Base-by-base conservation (phyloP, 2,888 invertebrate species). In the Oscheius sp. region DNA sequence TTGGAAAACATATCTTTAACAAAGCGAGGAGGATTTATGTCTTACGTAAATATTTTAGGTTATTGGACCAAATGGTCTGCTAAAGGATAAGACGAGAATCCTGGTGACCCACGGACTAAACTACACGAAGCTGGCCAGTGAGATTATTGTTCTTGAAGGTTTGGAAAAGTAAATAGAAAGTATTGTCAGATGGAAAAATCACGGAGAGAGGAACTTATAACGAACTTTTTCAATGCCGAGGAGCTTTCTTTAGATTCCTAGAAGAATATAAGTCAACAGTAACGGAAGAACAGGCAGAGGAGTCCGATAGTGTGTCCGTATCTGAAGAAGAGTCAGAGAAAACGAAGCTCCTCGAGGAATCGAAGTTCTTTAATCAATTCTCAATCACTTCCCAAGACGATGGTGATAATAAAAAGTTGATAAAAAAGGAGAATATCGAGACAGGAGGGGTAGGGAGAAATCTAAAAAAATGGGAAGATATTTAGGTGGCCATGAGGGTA, bases 61-160 rank as follows among this genome's bases (percentile, higher is more conserved):
- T 26, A 91, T 97, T 73, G 94, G 95, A 4, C 92, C 93, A 0
- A 89, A 89, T 9, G 89, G 89, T 14, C 38, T 89, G 1, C 83
- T 90, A 4, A 80, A 83, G 63, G 78, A 87, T 38, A 89, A 90
- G 89, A 95, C 96, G 0, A 90, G 96, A 71, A 88, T 98, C 49
- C 90, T 97, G 82, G 96, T 97, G 24, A 98, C 97, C 0, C 96
- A 98, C 87, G 93, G 94, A 76, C 92, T 97, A 63, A 93, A 94
- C 9, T 95, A 93, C 88, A 89, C 97, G 78, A 92, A 94, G 0
- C 91, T 93, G 84, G 93, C 93, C 0, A 94, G 96, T 88, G 90
- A 92, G 82, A 94, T 98, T 76, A 88, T 95, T 74, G 96, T 97
- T 2, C 87, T 98, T 82, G 92, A 92, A 83, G 78, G 80, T 80